These are phyloP conservation scores for Zoanthus solanderi DNA, from an alignment of 92 coral and sea anemone genomes.

Conservation along the genomic window DNA sequence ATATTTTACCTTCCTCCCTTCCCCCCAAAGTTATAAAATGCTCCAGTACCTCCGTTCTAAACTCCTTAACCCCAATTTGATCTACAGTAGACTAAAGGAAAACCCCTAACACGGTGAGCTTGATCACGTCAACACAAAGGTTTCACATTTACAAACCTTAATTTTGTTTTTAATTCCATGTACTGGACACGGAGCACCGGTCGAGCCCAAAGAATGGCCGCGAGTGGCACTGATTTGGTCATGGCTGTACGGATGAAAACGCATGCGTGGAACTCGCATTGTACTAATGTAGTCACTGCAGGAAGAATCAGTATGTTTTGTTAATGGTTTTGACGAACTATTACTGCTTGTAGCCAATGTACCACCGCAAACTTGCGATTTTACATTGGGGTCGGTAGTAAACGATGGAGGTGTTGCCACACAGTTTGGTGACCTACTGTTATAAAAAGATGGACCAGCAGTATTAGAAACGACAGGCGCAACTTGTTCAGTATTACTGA, in stretches of 20 bases:
- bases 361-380: background rate
- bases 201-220: background rate
- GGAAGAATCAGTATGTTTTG: background rate
- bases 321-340: background rate
- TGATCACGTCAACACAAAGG: background rate
- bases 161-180: background rate
- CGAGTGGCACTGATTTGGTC: background rate
- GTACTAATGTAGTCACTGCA: constrained; percentile 18
- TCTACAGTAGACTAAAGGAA: no score
- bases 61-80: no score
- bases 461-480: background rate
- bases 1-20: no score
- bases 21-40: no score
- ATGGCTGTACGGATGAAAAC: constrained; percentile 29
- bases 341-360: background rate
- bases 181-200: background rate
- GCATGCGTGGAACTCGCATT: constrained; percentile 46
- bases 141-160: background rate
- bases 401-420: background rate
- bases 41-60: no score
- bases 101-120: background rate
- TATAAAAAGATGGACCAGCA: background rate
- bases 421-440: background rate
- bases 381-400: background rate
- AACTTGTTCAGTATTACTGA: background rate